Base-by-base conservation (phyloP, 2,113 vertebrate species). In the Bambusicola thoracicus region DNA sequence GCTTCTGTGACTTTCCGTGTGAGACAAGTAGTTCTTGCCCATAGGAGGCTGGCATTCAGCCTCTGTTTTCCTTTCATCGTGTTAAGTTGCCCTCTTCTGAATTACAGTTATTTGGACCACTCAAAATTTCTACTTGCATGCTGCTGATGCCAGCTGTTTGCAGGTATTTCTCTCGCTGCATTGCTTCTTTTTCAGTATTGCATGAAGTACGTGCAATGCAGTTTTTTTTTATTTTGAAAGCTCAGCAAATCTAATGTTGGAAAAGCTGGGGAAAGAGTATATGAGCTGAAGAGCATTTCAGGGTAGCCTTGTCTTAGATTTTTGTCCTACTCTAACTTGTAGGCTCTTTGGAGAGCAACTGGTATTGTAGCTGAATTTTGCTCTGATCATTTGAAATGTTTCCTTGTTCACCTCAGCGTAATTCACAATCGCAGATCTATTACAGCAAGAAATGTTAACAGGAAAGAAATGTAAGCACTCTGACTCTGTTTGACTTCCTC, bases 381-480 rank as follows among this genome's bases (percentile, higher is more conserved):
- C 66, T 58, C 81, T 72, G 46, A 78, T 90, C 43, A 19, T 78
- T 90, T 90, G 65, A 93, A 93, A 93, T 44, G 85, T 69, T 93
- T 94, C 85, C 81, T 87, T 94, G 94, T 86, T 81, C 73, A 88
- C 80, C 69, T 88, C 53, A 34, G 11, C 43, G 36, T 83, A 68
- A 81, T 90, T 94, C 88, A 88, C 73, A 76, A 30, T 90, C 85
- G 66, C 69, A 46, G 76, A 56, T 88, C 61, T 93, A 34, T 90
- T 94, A 69, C 68, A 68, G 53, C 46, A 90, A 92, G 56, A 94
- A 90, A 81, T 15, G 29, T 93, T 96, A 94, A 96, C 95, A 95
- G 91, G 95, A 96, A 95, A 93, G 93, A 93, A 86, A 83, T 75
- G 76, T 91, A 94, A 95, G 94, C 85, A 88, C 40, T 68, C 49